These are phyloP conservation scores for Ageneiosus marmoratus DNA, from an alignment of 2,113 vertebrate genomes.

Conservation along the genomic window DNA sequence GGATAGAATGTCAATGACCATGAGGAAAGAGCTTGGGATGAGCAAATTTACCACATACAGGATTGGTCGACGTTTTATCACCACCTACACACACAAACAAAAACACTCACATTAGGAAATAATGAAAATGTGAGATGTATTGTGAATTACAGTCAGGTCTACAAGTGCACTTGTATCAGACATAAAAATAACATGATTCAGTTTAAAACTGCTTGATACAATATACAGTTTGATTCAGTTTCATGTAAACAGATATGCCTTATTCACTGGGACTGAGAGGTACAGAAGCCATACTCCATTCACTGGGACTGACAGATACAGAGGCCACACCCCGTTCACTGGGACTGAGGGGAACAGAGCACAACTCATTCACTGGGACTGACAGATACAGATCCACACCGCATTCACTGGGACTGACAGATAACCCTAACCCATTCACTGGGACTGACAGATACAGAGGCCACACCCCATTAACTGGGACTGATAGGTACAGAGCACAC, in stretches of 20 bases:
- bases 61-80: constrained; percentile 73
- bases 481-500: no score
- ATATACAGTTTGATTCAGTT: background rate
- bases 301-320: background rate
- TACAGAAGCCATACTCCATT: no score
- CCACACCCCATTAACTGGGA: no score
- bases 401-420: no score
- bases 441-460: no score
- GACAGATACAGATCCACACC: no score
- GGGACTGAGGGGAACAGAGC: no score
- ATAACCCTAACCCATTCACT: no score
- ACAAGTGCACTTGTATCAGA: background rate
- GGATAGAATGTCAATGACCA: constrained; percentile 78
- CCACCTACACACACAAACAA: constrained; percentile 63
- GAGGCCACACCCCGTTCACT: no score
- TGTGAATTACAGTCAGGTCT: background rate
- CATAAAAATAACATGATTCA: no score
- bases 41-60: constrained; percentile 79
- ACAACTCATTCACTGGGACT: no score
- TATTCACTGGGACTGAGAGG: background rate
- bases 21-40: constrained; percentile 79
- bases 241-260: background rate
- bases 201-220: background rate
- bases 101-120: constrained; percentile 1
- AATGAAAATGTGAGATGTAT: background rate